Base-by-base conservation (phyloP, 2,113 vertebrate species). In the Mesitornis unicolor region DNA sequence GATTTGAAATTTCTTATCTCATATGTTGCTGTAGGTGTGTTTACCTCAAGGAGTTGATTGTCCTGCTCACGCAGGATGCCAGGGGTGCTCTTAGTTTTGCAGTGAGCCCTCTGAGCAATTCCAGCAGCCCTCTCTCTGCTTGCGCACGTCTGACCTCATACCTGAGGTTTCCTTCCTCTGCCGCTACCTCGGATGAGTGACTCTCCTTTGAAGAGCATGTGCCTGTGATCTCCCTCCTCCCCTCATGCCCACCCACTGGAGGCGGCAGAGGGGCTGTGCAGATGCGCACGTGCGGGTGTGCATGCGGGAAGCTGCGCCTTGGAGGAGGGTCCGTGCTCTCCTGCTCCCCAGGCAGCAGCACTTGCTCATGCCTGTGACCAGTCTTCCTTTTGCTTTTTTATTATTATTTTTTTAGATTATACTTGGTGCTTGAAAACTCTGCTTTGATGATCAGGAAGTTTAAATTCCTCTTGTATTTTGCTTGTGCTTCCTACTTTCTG, bases 111-210 rank as follows among this genome's bases (percentile, higher is more conserved):
- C 59, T 6, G 53, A 97, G 71, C 68, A 88, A 71, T 70, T 84
- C 85, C 14, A 13, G 70, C 95, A 94, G 79, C 79, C 43, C 56
- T 40, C 45, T 40, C 45, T 33, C 76, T 51, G 56, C 90, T 89
- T 35, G 65, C 67, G 67, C 59, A 36, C 13, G 4, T 64, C 95
- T 93, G 96, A 96, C 95, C 95, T 79, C 45, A 40, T 97, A 94
- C 90, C 93, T 93, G 95, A 95, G 73, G 68, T 84, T 97, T 95
- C 95, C 95, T 96, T 95, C 94, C 96, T 95, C 90, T 71, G 85
- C 79, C 0, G 21, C 92, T 77, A 63, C 92, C 79, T 94, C 90
- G 54, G 71, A 92, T 86, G 95, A 95, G 51, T 92, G 90, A 96
- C n/a, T 40, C 79, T 74, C 3, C 83, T 96, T 94, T 97, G 95